Evolutionary conservation across 2,797 vertebrate species (phyloP).

Genomic region (Poliocrania exsul): DNA sequence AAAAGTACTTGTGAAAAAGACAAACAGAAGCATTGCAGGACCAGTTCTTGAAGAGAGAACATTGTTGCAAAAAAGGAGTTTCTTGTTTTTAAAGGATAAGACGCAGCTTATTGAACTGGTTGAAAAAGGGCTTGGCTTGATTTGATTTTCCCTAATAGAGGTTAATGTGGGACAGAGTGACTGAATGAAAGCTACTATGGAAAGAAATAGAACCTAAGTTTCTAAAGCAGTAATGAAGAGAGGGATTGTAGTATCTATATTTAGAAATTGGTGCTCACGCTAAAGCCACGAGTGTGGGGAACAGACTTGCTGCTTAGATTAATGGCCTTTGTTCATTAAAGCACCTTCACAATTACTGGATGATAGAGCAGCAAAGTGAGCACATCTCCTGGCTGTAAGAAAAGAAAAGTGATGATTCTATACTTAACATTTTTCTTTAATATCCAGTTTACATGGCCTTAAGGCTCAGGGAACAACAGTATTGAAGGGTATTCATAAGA

Average conservation of each 20-base stretch:
- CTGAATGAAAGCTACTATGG: neutral
- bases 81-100: neutral
- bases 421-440: neutral
- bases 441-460: neutral
- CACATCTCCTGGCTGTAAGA: neutral
- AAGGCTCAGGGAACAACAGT: neutral
- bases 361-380: neutral
- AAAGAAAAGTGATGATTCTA: neutral
- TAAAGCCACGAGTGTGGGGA: neutral
- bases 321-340: slow-evolving; percentile 19
- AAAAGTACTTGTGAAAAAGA: neutral
- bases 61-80: neutral
- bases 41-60: neutral
- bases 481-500: neutral
- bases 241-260: neutral
- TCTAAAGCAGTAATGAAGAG: neutral
- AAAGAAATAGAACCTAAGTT: neutral
- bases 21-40: neutral
- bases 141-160: neutral
- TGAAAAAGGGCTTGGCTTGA: neutral
- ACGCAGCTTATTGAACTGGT: neutral
- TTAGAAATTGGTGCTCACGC: neutral
- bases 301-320: neutral
- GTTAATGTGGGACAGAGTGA: neutral
- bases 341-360: neutral